These are phyloP conservation scores for Grantiella picta DNA, from an alignment of 2,113 vertebrate species.

Conservation along the genomic window DNA sequence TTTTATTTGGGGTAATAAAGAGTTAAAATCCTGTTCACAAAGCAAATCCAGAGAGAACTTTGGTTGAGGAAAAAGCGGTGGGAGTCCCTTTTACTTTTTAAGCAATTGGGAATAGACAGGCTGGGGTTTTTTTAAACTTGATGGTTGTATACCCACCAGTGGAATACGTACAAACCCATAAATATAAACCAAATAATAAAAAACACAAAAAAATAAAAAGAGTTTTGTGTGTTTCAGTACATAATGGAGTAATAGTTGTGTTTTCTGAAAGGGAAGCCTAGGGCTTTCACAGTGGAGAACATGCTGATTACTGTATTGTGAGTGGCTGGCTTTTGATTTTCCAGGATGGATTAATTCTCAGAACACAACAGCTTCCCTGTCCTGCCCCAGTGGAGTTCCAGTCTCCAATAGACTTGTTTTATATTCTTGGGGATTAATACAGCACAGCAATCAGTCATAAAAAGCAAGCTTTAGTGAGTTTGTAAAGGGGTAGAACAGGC, in stretches of 20 bases:
- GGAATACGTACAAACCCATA: constrained; percentile 60
- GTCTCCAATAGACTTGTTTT: constrained; percentile 78
- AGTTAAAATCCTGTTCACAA: constrained; percentile 61
- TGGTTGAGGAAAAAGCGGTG: constrained; percentile 44
- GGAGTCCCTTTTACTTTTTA: constrained; percentile 66
- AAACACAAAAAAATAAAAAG: constrained; percentile 68
- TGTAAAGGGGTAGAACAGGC: constrained; percentile 72
- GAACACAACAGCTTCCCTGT: constrained; percentile 81
- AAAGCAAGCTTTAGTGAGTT: constrained; percentile 71
- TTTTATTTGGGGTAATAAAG: constrained; percentile 36
- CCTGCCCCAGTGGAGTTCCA: constrained; percentile 66
- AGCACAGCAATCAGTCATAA: constrained; percentile 77
- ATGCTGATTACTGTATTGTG: constrained; percentile 87
- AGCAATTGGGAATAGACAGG: constrained; percentile 67
- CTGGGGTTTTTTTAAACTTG: constrained; percentile 38
- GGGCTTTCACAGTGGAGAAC: constrained; percentile 81
- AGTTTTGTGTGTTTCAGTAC: constrained; percentile 54
- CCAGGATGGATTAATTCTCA: constrained; percentile 73
- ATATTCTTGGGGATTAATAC: constrained; percentile 80
- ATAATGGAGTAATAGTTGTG: constrained; percentile 72
- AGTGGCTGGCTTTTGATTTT: constrained; percentile 84
- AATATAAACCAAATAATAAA: constrained; percentile 76
- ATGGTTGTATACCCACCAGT: constrained; percentile 53
- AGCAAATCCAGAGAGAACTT: constrained; percentile 19
- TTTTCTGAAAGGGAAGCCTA: constrained; percentile 77